phyloP scores from a whole-genome alignment of 2,888 invertebrate species.

The Pyrocoelia pectoralis region DNA sequence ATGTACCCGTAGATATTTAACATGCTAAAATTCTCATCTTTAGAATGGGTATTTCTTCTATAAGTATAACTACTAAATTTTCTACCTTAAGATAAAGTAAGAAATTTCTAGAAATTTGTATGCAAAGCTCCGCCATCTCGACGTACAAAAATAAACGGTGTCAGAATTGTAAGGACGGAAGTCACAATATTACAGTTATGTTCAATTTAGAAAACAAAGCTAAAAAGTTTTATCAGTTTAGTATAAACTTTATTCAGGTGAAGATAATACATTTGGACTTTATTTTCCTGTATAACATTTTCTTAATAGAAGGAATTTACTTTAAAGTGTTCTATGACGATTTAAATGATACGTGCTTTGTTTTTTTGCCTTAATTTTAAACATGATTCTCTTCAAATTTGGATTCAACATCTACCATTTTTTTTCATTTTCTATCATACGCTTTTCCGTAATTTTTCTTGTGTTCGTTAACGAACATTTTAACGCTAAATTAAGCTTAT shows the following conservation, averaged over 20 bases:
- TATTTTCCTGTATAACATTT: constrained; percentile 4
- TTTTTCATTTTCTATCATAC: no score
- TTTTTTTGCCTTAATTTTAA: no score
- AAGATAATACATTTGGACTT: background rate
- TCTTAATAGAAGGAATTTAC: background rate
- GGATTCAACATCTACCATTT: no score
- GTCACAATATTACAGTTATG: constrained; percentile 31
- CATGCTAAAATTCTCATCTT: constrained; percentile 21
- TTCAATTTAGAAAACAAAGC: constrained; percentile 25
- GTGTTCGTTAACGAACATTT: no score
- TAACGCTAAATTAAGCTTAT: no score
- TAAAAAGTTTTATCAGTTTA: constrained; percentile 13
- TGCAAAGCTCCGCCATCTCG: constrained; percentile 37
- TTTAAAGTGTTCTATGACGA: background rate
- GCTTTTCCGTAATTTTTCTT: no score
- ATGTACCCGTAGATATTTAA: constrained; percentile 13
- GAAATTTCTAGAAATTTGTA: constrained; percentile 39
- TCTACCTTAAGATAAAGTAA: constrained; percentile 32
- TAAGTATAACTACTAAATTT: constrained; percentile 29
- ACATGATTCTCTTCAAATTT: no score
- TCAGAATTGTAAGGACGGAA: constrained; percentile 32
- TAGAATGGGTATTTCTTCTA: constrained; percentile 20
- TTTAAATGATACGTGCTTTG: no score
- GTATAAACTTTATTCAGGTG: background rate
- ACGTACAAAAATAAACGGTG: constrained; percentile 36